These are phyloP conservation scores for Cheilosia urbana DNA, from an alignment of 2,888 invertebrate genomes.

Conservation along the genomic window DNA sequence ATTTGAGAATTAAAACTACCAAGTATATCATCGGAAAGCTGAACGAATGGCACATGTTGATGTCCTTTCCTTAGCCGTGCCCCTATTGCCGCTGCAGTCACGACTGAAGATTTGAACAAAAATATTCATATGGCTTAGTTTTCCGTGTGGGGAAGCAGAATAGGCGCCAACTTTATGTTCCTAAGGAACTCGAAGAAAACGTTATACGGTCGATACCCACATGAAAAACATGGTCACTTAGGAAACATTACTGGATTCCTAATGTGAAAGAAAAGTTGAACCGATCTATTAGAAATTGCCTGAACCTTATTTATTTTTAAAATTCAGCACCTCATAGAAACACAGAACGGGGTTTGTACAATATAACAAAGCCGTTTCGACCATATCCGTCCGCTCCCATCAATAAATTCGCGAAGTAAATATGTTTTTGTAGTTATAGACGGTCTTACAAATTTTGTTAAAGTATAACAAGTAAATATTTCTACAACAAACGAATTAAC, in stretches of 20 bases:
- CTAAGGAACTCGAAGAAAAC: neutral
- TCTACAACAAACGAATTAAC: no score
- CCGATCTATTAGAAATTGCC: neutral
- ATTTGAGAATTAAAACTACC: slow-evolving; percentile 41
- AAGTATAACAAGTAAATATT: no score
- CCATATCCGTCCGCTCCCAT: neutral
- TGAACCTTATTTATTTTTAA: neutral
- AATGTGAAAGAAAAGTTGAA: neutral
- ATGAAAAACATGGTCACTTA: neutral
- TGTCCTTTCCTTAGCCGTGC: slow-evolving; percentile 34
- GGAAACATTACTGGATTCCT: neutral
- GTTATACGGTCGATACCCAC: neutral
- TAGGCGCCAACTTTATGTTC: neutral
- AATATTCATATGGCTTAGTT: slow-evolving; percentile 26
- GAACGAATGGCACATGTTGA: slow-evolving; percentile 43
- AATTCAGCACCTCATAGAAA: neutral
- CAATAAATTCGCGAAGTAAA: neutral
- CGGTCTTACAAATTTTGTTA: no score
- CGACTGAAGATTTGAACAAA: neutral
- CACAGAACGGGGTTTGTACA: neutral
- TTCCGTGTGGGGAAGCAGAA: neutral
- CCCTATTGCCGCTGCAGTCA: neutral
- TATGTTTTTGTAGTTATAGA: neutral
- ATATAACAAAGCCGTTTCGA: neutral
- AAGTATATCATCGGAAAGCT: slow-evolving; percentile 35